phyloP scores from a whole-genome alignment of 2,113 vertebrate genomes.

The Larimichthys crocea region DNA sequence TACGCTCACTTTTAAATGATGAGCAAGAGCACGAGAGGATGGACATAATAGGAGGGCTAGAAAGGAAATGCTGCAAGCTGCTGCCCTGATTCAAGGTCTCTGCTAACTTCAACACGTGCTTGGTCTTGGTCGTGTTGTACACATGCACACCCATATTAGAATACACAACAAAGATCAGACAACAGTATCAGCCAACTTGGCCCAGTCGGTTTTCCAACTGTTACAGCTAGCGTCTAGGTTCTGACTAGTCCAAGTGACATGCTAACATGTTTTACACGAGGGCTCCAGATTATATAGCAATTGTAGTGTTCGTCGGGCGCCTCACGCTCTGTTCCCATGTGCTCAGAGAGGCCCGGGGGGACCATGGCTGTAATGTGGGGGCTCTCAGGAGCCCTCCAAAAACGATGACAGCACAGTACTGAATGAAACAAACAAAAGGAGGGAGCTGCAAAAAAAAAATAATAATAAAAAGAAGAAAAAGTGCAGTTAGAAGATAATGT shows the following conservation, averaged over 20 bases:
- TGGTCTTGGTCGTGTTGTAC: not conserved
- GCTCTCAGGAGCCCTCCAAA: constrained; percentile 38
- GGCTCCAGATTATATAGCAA: constrained; percentile 55
- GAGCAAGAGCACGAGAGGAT: not conserved
- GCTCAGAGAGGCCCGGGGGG: constrained; percentile 52
- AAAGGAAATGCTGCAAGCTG: not conserved
- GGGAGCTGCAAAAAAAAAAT: not conserved
- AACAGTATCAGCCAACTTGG: not conserved
- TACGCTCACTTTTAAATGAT: constrained; percentile 1
- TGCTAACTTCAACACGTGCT: constrained; percentile 10
- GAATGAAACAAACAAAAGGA: constrained; percentile 24
- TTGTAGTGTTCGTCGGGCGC: constrained; percentile 8
- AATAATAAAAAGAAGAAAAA: too few species aligned
- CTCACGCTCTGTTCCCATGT: constrained; percentile 62
- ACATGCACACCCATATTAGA: not conserved
- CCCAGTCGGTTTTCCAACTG: too few species aligned
- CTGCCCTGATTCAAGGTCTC: not conserved
- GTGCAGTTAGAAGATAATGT: too few species aligned
- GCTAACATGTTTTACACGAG: constrained; percentile 47
- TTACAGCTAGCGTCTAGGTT: too few species aligned
- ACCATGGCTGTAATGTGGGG: constrained; percentile 41
- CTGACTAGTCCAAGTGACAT: not conserved
- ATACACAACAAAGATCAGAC: constrained; percentile 27
- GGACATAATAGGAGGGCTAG: not conserved
- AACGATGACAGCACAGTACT: constrained; percentile 17